Conservation (phyloP, 2,888 invertebrate species). For the Zootermopsis nevadensis region DNA sequence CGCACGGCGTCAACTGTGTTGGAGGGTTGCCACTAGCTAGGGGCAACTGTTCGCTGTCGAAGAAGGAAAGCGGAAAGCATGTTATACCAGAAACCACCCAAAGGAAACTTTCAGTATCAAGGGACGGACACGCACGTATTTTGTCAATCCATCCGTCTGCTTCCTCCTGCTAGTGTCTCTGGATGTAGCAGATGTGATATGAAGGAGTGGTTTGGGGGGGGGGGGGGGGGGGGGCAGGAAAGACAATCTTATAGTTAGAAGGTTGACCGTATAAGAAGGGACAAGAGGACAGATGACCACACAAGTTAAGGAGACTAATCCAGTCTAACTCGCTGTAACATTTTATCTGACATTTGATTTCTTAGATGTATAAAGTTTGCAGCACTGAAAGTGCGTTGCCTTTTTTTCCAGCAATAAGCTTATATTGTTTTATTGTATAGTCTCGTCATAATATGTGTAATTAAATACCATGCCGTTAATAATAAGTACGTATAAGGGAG, state of each 20-base stretch:
- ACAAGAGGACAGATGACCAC: conserved; percentile 9
- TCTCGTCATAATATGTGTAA: no score
- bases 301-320: neutral
- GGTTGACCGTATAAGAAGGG: conserved; percentile 1
- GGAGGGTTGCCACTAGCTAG: neutral
- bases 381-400: no score
- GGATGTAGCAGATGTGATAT: conserved; percentile 22
- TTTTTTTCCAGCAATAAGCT: no score
- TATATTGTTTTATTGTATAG: no score
- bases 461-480: no score
- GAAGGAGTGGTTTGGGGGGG: neutral
- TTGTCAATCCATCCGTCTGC: conserved; percentile 30
- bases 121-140: conserved; percentile 27
- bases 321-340: neutral
- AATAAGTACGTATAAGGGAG: no score
- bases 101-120: neutral
- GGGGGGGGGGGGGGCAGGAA: neutral
- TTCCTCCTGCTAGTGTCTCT: conserved; percentile 20
- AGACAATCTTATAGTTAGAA: no score
- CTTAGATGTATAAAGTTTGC: no score
- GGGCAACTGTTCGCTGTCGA: conserved; percentile 2
- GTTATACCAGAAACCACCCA: neutral
- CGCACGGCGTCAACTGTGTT: neutral
- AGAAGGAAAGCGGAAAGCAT: neutral
- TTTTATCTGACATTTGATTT: no score